Evolutionary conservation across 2,113 vertebrate genomes (phyloP).

Genomic region (Xiphias gladius): DNA sequence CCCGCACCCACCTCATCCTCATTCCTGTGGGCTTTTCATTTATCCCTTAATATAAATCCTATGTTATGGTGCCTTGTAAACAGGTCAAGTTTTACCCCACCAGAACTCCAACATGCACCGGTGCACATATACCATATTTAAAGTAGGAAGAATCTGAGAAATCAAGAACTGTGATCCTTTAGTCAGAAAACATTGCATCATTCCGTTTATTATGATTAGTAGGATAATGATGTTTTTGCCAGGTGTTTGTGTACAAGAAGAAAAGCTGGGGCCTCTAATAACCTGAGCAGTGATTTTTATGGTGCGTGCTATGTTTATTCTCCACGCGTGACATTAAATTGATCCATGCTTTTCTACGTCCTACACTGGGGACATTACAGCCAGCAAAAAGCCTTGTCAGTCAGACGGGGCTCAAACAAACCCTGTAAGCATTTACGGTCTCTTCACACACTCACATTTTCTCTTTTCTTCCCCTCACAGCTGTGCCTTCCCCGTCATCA

Average conservation of each 20-base stretch:
- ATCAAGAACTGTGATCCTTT: slow-evolving; percentile 9
- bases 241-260: background rate
- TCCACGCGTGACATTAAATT: slow-evolving; percentile 67
- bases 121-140: slow-evolving; percentile 31
- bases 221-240: background rate
- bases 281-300: slow-evolving; percentile 50
- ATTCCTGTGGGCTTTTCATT: slow-evolving; percentile 56
- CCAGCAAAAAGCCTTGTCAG: slow-evolving; percentile 68
- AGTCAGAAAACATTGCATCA: background rate
- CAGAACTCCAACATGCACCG: slow-evolving; percentile 49
- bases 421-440: slow-evolving; percentile 53
- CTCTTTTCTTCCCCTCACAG: slow-evolving; percentile 31
- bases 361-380: slow-evolving; percentile 46
- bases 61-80: slow-evolving; percentile 65
- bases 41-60: slow-evolving; percentile 68
- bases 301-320: slow-evolving; percentile 42
- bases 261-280: slow-evolving; percentile 20
- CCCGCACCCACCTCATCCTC: slow-evolving; percentile 25
- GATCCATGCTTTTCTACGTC: slow-evolving; percentile 57
- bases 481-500: slow-evolving; percentile 52
- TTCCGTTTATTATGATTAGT: background rate
- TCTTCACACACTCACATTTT: slow-evolving; percentile 27
- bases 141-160: slow-evolving; percentile 25
- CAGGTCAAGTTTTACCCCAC: slow-evolving; percentile 52
- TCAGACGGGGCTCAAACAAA: slow-evolving; percentile 64